phyloP scores from a whole-genome alignment of 2,888 invertebrate genomes.

The Oscheius myriophilus region DNA sequence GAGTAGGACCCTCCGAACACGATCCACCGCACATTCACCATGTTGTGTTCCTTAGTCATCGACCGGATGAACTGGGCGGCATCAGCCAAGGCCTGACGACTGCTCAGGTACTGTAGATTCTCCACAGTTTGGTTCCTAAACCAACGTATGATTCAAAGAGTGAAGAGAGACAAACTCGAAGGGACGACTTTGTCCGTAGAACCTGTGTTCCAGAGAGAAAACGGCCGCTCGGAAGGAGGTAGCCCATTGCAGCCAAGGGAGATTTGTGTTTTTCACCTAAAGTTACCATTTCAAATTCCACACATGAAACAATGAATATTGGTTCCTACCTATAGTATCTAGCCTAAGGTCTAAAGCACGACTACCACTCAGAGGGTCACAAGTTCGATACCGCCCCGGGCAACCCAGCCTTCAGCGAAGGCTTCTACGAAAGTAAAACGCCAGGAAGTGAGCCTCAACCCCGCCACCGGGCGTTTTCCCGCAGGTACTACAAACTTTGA shows the following conservation, averaged over 20 bases:
- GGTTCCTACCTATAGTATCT: too few species aligned
- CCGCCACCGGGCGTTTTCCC: too few species aligned
- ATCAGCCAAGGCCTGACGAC: constrained; percentile 79
- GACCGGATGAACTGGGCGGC: constrained; percentile 82
- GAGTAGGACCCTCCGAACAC: constrained; percentile 87
- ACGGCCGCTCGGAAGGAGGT: constrained; percentile 79
- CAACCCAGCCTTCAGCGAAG: too few species aligned
- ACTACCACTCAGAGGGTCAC: too few species aligned
- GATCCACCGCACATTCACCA: constrained; percentile 78
- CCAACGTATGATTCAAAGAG: constrained; percentile 73
- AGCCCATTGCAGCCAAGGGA: constrained; percentile 45
- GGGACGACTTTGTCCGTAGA: constrained; percentile 82
- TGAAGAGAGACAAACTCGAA: not conserved
- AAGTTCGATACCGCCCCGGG: too few species aligned
- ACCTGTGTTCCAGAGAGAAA: constrained; percentile 89
- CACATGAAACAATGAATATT: not conserved
- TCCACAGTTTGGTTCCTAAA: constrained; percentile 71
- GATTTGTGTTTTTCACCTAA: constrained; percentile 21
- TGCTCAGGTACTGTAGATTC: constrained; percentile 81
- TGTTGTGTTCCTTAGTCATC: constrained; percentile 3
- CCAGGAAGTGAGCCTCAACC: too few species aligned
- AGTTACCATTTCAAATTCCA: not conserved
- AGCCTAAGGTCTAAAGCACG: too few species aligned
- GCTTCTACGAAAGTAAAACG: too few species aligned
- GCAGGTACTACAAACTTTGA: too few species aligned